phyloP scores from a whole-genome alignment of 2,113 vertebrate genomes.

The Bagarius yarrelli region DNA sequence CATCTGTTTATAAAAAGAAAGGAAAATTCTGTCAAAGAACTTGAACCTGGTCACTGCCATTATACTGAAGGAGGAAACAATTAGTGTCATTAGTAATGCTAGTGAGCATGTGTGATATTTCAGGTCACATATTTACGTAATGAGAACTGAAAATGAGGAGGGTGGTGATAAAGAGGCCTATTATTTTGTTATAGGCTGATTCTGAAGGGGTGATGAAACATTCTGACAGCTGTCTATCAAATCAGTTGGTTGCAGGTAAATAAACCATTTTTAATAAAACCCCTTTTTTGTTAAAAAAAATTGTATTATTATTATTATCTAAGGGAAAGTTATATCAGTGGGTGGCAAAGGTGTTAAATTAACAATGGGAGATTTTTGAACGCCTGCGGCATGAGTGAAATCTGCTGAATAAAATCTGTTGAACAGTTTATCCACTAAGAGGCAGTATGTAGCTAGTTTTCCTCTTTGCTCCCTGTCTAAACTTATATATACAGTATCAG shows the following conservation, averaged over 20 bases:
- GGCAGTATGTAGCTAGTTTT: slow-evolving; percentile 68
- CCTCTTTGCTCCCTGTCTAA: slow-evolving; percentile 32
- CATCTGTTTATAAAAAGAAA: slow-evolving; percentile 67
- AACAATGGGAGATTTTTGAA: not conserved
- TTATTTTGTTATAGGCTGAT: slow-evolving; percentile 39
- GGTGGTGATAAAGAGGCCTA: slow-evolving; percentile 52
- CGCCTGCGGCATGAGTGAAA: slow-evolving; percentile 25
- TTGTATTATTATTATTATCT: not conserved
- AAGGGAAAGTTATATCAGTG: not conserved
- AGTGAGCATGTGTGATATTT: slow-evolving; percentile 68
- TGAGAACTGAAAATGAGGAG: slow-evolving; percentile 72
- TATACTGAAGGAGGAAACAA: slow-evolving; percentile 73
- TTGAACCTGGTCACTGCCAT: slow-evolving; percentile 67
- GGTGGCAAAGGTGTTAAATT: slow-evolving; percentile 11
- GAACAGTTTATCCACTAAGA: slow-evolving; percentile 62
- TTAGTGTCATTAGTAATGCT: slow-evolving; percentile 67
- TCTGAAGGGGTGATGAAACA: not conserved
- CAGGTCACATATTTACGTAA: slow-evolving; percentile 71
- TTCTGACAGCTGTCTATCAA: slow-evolving; percentile 18
- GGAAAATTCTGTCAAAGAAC: slow-evolving; percentile 63
- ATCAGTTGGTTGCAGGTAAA: not conserved
- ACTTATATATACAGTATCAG: slow-evolving; percentile 40
- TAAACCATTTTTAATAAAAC: not conserved
- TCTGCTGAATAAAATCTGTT: not conserved
- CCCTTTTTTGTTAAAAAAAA: too few species aligned